These are phyloP conservation scores for Trimorus sp. DNA, from an alignment of 2,888 invertebrate species.

Conservation along the genomic window DNA sequence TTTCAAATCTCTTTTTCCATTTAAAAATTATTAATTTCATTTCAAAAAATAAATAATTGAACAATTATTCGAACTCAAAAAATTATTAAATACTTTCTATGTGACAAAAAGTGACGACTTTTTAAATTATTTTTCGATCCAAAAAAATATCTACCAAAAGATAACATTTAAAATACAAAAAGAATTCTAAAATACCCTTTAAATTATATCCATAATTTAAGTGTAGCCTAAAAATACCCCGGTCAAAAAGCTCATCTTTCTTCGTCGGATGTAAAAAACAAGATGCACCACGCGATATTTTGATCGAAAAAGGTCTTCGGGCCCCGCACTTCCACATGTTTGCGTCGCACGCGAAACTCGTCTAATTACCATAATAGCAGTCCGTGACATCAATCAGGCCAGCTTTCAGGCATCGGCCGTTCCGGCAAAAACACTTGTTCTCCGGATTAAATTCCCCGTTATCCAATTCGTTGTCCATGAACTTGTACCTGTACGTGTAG, in stretches of 20 bases:
- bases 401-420: constrained; percentile 87
- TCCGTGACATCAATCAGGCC: constrained; percentile 92
- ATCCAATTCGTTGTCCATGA: constrained; percentile 89
- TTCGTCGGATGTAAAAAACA: too few species aligned
- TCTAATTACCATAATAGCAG: constrained; percentile 88
- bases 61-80: not conserved
- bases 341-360: too few species aligned
- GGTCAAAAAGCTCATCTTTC: too few species aligned
- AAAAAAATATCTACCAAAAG: not conserved
- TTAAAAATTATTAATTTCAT: too few species aligned
- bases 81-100: too few species aligned
- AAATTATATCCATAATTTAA: not conserved
- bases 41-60: not conserved
- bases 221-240: too few species aligned
- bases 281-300: too few species aligned
- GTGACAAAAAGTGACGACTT: not conserved
- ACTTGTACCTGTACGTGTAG: constrained; percentile 88
- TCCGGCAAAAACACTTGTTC: constrained; percentile 91
- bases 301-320: too few species aligned
- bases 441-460: constrained; percentile 88
- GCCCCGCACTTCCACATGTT: too few species aligned
- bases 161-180: not conserved
- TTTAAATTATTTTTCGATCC: not conserved
- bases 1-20: too few species aligned
- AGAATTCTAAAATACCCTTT: not conserved